A percentile compares a stretch with the other conserved stretches of the same genome.
phyloP scores from a whole-genome alignment of 2,888 invertebrate genomes.

The Stomorhina lunata region DNA sequence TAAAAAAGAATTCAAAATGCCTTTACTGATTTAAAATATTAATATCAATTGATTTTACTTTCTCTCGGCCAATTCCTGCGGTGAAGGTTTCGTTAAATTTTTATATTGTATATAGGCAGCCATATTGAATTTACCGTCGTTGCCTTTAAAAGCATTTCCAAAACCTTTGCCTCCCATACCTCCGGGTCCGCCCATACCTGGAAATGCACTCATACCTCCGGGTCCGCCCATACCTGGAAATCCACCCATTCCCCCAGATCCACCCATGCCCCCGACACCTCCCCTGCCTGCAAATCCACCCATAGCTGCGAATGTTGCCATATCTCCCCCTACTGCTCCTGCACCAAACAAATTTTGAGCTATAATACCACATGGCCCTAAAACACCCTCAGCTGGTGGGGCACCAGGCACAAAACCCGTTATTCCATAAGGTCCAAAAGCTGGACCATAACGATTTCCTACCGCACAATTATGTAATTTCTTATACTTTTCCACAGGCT shows the following conservation, averaged over 20 bases:
- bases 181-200: background rate
- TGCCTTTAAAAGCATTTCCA: background rate
- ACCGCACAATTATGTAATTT: constrained; percentile 73
- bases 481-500: constrained; percentile 71
- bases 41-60: constrained; percentile 22
- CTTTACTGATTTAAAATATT: background rate
- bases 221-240: background rate
- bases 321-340: constrained; percentile 8
- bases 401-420: constrained; percentile 56
- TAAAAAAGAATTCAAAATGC: background rate
- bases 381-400: constrained; percentile 19
- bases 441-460: constrained; percentile 70
- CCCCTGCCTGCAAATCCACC: too few species aligned
- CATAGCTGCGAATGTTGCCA: too few species aligned
- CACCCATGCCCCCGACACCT: constrained; percentile 11
- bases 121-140: constrained; percentile 65
- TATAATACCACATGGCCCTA: constrained; percentile 45
- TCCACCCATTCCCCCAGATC: constrained; percentile 14
- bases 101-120: constrained; percentile 67
- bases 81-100: constrained; percentile 54
- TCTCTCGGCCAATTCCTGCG: constrained; percentile 59
- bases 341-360: constrained; percentile 25
- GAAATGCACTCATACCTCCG: background rate
- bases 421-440: constrained; percentile 49
- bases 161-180: background rate